phyloP scores from a whole-genome alignment of 1,140 invertebrate genomes.

The Oreohelix idahoensis region DNA sequence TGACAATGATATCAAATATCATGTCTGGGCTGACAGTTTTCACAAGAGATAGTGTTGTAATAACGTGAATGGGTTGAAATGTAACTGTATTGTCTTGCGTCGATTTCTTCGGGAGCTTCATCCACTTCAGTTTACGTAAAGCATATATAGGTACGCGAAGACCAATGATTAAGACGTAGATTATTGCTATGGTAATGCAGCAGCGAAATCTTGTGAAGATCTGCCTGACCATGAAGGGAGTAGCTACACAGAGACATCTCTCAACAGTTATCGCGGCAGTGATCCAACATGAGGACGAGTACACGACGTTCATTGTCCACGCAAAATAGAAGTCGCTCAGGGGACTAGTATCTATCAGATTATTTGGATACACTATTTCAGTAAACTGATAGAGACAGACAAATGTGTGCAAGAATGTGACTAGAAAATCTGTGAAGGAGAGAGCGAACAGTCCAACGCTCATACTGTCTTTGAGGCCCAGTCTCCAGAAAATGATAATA shows the following conservation, averaged over 20 bases:
- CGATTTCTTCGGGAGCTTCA: too few species aligned
- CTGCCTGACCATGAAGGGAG: background rate
- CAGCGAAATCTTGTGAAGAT: conserved; percentile 16
- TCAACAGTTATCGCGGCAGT: background rate
- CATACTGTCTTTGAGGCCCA: background rate
- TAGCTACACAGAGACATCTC: background rate
- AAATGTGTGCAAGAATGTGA: background rate
- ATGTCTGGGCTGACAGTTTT: background rate
- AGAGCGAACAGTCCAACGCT: background rate
- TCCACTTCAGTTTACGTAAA: background rate
- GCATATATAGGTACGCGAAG: background rate
- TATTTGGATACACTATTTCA: background rate
- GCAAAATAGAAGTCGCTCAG: background rate
- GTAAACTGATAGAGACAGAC: background rate
- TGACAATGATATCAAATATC: background rate
- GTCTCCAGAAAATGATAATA: background rate
- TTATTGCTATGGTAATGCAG: background rate
- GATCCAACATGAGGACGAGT: background rate
- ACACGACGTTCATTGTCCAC: background rate
- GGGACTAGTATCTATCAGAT: background rate
- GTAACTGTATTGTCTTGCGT: background rate
- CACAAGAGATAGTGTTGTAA: background rate
- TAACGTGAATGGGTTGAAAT: background rate
- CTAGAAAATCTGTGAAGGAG: background rate
- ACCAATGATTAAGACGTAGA: background rate